These are phyloP conservation scores for Dunckerocampus dactyliophorus DNA, from an alignment of 2,113 vertebrate species.

Conservation along the genomic window DNA sequence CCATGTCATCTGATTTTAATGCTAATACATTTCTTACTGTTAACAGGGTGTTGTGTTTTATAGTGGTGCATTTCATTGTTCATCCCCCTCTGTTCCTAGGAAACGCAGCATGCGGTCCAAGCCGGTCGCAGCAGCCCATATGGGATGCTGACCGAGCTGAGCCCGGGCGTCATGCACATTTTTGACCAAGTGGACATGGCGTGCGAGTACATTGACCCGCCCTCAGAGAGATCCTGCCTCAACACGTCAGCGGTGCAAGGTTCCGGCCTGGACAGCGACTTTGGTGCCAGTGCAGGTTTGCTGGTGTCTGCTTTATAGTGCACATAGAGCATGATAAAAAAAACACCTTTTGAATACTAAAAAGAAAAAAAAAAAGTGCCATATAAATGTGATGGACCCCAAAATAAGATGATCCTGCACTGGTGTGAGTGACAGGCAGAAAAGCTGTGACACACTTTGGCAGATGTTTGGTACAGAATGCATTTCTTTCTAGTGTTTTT, in stretches of 20 bases:
- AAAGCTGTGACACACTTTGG: no score
- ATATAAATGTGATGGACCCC: no score
- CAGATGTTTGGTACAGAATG: no score
- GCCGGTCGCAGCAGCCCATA: slow-evolving; percentile 57
- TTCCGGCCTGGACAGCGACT: slow-evolving; percentile 80
- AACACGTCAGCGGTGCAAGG: slow-evolving; percentile 56
- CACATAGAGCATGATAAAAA: no score
- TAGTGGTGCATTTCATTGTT: no score
- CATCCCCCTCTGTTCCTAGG: slow-evolving; percentile 7
- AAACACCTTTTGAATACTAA: no score
- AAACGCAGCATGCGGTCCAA: slow-evolving; percentile 9
- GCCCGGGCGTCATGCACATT: slow-evolving; percentile 18
- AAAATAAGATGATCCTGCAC: no score
- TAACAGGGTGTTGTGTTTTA: no score
- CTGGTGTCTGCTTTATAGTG: not conserved
- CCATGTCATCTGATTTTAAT: no score
- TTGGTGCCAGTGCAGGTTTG: slow-evolving; percentile 79
- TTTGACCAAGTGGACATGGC: slow-evolving; percentile 54
- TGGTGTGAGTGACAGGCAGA: no score
- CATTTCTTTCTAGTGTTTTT: not conserved
- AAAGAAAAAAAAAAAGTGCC: no score
- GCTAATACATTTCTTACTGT: no score
- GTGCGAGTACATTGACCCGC: slow-evolving; percentile 53
- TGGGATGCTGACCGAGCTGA: slow-evolving; percentile 36
- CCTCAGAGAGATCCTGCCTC: slow-evolving; percentile 37